Conservation (phyloP, 64 coral and sea anemone genomes). For the Dendronephthya gigantea region DNA sequence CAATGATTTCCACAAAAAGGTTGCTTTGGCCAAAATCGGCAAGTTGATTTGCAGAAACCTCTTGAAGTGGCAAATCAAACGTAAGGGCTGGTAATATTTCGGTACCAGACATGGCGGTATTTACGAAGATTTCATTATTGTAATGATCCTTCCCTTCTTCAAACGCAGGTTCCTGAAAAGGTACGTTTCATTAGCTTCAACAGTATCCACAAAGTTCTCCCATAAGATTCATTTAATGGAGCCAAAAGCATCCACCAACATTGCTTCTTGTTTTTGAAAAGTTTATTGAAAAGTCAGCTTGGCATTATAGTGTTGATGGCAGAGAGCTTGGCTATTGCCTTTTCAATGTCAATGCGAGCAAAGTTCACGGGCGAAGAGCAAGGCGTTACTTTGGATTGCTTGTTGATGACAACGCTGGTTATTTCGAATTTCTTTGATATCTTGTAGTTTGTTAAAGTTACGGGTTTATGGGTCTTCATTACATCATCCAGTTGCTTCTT, state of each 20-base stretch:
- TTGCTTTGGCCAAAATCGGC: background rate
- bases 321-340: constrained; percentile 15
- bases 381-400: background rate
- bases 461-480: background rate
- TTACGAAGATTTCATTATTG: constrained; percentile 28
- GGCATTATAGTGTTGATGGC: background rate
- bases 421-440: background rate
- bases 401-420: background rate
- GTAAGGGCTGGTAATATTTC: background rate
- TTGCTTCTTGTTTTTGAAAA: constrained; percentile 15
- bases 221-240: constrained; percentile 24
- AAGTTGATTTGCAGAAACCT: background rate
- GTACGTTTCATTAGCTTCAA: constrained; percentile 34
- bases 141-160: constrained; percentile 19
- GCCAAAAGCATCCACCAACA: constrained; percentile 16
- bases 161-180: constrained; percentile 7
- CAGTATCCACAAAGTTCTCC: constrained; percentile 17
- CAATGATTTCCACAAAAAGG: background rate
- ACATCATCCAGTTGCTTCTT: background rate
- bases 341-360: background rate
- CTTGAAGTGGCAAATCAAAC: background rate
- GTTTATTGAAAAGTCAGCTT: constrained; percentile 28
- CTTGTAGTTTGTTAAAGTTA: background rate
- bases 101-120: constrained; percentile 33
- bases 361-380: background rate